phyloP scores from a whole-genome alignment of 2,888 invertebrate genomes.

The Oligia strigilis region DNA sequence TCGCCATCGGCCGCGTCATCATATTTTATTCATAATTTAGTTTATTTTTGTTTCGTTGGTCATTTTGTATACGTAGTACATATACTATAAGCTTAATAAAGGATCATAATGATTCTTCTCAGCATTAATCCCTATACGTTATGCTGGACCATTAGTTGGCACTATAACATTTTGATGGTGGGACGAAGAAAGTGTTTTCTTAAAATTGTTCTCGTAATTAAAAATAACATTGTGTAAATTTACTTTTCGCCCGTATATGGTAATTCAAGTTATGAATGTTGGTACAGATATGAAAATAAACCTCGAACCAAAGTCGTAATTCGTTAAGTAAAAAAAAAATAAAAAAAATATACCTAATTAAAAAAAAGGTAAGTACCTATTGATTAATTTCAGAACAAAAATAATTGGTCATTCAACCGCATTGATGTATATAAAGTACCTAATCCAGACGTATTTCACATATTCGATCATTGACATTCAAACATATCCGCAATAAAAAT shows the following conservation, averaged over 20 bases:
- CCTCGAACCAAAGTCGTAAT: not conserved
- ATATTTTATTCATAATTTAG: conserved; percentile 7
- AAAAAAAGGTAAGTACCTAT: too few species aligned
- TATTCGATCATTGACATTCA: not conserved
- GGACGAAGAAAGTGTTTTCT: not conserved
- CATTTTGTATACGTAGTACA: not conserved
- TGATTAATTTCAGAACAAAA: not conserved
- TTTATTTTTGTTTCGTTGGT: not conserved
- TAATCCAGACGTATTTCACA: not conserved
- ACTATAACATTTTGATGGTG: not conserved
- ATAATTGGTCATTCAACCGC: not conserved
- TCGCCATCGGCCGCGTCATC: not conserved
- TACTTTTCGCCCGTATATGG: not conserved
- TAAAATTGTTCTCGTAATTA: not conserved
- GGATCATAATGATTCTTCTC: not conserved
- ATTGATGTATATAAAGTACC: not conserved
- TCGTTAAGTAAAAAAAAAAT: too few species aligned
- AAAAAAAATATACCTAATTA: too few species aligned
- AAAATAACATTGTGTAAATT: not conserved
- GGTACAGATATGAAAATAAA: not conserved
- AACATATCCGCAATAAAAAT: not conserved
- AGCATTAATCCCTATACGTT: not conserved
- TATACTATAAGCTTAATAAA: not conserved
- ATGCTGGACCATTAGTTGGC: not conserved
- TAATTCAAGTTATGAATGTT: not conserved